Conservation (phyloP, 2,888 invertebrate genomes). For the Cyaniris semiargus region DNA sequence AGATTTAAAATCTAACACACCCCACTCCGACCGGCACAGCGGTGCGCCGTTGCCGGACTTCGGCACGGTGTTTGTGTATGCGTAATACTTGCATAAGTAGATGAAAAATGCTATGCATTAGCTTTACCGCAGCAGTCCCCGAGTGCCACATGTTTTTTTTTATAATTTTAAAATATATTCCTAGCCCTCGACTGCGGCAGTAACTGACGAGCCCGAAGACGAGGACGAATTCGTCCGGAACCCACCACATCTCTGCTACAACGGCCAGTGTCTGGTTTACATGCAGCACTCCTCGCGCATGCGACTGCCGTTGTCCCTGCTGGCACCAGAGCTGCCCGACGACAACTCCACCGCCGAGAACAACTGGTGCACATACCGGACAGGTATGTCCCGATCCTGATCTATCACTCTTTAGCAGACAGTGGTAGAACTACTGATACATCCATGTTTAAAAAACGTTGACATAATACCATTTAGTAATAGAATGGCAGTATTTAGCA, state of each 20-base stretch:
- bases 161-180: neutral
- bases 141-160: no score
- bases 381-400: conserved; percentile 49
- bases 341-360: conserved; percentile 63
- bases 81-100: no score
- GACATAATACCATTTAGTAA: neutral
- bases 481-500: neutral
- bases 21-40: no score
- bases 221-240: conserved; percentile 58
- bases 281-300: conserved; percentile 65
- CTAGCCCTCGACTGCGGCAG: conserved; percentile 42
- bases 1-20: no score
- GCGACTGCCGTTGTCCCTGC: conserved; percentile 61
- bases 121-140: no score
- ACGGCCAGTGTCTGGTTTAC: conserved; percentile 68
- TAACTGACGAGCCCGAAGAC: conserved; percentile 53
- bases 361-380: conserved; percentile 84
- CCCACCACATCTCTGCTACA: conserved; percentile 70
- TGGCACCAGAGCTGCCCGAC: conserved; percentile 57
- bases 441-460: neutral
- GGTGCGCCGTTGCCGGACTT: no score
- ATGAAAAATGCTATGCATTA: no score
- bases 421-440: neutral
- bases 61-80: no score
- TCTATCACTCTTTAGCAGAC: neutral